Percentiles rank a stretch among this genome's conserved stretches.
These are phyloP conservation scores for Helobdella robusta DNA, from an alignment of 2,888 invertebrate species.

Conservation along the genomic window DNA sequence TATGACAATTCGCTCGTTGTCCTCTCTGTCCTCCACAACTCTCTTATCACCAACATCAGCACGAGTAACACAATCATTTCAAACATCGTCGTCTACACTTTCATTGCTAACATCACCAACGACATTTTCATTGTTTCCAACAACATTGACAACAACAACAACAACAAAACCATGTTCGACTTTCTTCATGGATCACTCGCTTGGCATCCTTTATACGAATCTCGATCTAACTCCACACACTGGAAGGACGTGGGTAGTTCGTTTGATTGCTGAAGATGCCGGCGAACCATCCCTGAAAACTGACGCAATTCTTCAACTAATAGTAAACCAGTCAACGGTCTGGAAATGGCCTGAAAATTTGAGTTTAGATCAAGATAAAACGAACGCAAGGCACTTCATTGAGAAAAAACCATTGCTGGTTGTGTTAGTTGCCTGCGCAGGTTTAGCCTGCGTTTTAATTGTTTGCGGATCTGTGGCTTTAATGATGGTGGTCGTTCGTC, in stretches of 20 bases:
- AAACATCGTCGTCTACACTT: neutral
- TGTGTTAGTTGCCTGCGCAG: neutral
- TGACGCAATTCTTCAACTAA: slow-evolving; percentile 23
- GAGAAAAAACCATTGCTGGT: slow-evolving; percentile 8
- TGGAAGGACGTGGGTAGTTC: slow-evolving; percentile 22
- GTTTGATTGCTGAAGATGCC: slow-evolving; percentile 28
- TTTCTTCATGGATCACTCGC: slow-evolving; percentile 29
- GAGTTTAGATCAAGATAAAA: neutral
- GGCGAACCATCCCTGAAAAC: slow-evolving; percentile 24
- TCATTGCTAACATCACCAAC: neutral
- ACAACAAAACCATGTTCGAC: neutral
- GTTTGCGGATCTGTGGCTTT: slow-evolving; percentile 3
- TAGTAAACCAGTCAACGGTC: slow-evolving; percentile 31
- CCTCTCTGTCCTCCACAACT: too few relatives aligned
- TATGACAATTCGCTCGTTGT: neutral
- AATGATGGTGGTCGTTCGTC: neutral
- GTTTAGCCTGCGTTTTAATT: neutral
- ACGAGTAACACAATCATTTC: too few relatives aligned
- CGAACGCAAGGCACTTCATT: neutral
- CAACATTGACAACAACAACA: neutral
- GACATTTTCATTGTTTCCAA: neutral
- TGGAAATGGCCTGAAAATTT: slow-evolving; percentile 8
- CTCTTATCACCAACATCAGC: too few relatives aligned
- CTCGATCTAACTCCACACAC: slow-evolving; percentile 20
- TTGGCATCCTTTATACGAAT: slow-evolving; percentile 28